These are phyloP conservation scores for Thermophis baileyi DNA, from an alignment of 2,113 vertebrate species.

Conservation along the genomic window DNA sequence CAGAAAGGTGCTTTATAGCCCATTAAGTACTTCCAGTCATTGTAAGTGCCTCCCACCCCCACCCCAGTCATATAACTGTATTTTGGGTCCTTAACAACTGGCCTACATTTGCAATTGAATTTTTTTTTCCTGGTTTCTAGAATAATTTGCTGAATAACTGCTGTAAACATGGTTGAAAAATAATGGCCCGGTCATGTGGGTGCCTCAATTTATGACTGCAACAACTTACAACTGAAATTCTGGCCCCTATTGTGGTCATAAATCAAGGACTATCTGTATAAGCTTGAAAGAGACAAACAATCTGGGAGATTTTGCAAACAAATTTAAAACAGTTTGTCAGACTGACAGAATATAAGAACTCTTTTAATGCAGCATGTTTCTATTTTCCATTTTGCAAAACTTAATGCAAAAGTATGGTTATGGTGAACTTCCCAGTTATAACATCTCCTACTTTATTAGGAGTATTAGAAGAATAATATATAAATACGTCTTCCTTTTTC, in stretches of 20 bases:
- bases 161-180: background rate
- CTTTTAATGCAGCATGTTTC: background rate
- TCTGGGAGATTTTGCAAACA: background rate
- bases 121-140: background rate
- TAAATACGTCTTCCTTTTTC: background rate
- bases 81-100: background rate
- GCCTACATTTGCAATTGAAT: background rate
- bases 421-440: background rate
- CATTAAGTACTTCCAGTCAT: background rate
- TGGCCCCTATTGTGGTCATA: background rate
- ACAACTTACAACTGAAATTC: background rate
- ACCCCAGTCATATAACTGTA: background rate
- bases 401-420: background rate
- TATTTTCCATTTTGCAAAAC: background rate
- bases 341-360: too few species aligned
- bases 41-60: background rate
- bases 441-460: background rate
- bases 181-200: background rate
- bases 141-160: background rate
- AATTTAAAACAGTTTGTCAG: background rate
- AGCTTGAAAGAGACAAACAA: background rate
- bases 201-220: background rate
- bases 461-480: background rate
- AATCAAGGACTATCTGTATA: background rate
- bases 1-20: background rate